Conservation (phyloP, 2,888 invertebrate genomes). For the Eupithecia abbreviata region DNA sequence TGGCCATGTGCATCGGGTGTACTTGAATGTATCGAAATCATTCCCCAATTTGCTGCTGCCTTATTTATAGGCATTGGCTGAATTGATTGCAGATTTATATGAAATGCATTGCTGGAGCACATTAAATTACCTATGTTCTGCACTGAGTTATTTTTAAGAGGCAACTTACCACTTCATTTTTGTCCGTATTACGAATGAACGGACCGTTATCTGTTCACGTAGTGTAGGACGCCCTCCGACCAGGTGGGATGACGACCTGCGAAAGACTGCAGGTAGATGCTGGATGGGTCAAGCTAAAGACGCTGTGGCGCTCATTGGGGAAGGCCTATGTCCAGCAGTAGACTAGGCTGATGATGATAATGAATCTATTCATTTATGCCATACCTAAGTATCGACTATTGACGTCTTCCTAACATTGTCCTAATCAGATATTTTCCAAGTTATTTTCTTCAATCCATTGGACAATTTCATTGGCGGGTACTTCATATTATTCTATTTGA, state of each 20-base stretch:
- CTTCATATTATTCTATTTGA: background rate
- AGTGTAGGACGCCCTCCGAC: too few relatives aligned
- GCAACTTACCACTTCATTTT: background rate
- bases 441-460: background rate
- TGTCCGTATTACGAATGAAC: background rate
- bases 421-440: too few relatives aligned
- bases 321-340: too few relatives aligned
- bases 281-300: too few relatives aligned
- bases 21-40: conserved; percentile 26
- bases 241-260: too few relatives aligned
- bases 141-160: background rate
- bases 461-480: background rate
- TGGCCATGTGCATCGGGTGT: conserved; percentile 32
- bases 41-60: conserved; percentile 27
- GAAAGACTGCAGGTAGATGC: too few relatives aligned
- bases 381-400: too few relatives aligned
- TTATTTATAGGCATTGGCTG: conserved; percentile 30
- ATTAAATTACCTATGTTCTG: background rate
- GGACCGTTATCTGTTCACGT: too few relatives aligned
- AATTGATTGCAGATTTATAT: conserved; percentile 25
- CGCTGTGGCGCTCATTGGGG: too few relatives aligned
- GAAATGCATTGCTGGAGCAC: conserved; percentile 16
- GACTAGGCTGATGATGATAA: too few relatives aligned
- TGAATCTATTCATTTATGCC: too few relatives aligned
- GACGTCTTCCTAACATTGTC: too few relatives aligned